Evolutionary conservation across 2,888 invertebrate species (phyloP), one percentile per base, ranked within the genome.

Genomic region (Ectemnius cavifrons): DNA sequence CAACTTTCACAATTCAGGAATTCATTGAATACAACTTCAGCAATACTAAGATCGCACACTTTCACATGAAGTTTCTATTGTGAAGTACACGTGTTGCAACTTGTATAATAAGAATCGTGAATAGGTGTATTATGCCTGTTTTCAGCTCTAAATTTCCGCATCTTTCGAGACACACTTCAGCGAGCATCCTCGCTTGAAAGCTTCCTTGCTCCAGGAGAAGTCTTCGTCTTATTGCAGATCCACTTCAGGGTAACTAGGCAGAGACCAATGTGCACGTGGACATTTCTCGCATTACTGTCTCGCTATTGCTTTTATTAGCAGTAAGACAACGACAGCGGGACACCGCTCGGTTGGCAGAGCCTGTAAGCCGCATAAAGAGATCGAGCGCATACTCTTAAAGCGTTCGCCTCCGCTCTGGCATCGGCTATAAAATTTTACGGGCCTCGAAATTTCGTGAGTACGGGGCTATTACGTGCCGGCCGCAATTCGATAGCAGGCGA

Each of bases 401-500:
- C 52, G 52, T 14, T 16, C 52, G 16, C 8, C n/a, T 52, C 14
- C 5, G 52, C 52, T 52, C 2, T 47, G 23, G 47, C 47, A 47
- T 47, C 52, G 52, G 14, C 16, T 16, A 6, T 52, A 52, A 52
- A 52, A 52, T 16, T 52, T 52, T 52, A 52, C 16, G 52, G 16
- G n/a, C 52, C n/a, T 14, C 52, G 52, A 52, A 52, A 52, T 52
- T 52, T 52, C 16, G 57, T 13, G 13, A 11, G 49, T 60, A 57
- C 59, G 20, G n/a, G 64, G 8, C 27, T n/a, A 14, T 57, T 14
- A 16, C 18, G 18, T 67, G 16, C 8, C 37, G 67, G 23, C 27
- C 58, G 67, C 56, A 60, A 71, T 71, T 67, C 75, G 75, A 18
- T 2, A 16, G 76, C 58, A 70, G 47, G 23, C 23, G 49, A 63